phyloP scores from a whole-genome alignment of 1,140 invertebrate genomes.

The Cataglyphis hispanica region DNA sequence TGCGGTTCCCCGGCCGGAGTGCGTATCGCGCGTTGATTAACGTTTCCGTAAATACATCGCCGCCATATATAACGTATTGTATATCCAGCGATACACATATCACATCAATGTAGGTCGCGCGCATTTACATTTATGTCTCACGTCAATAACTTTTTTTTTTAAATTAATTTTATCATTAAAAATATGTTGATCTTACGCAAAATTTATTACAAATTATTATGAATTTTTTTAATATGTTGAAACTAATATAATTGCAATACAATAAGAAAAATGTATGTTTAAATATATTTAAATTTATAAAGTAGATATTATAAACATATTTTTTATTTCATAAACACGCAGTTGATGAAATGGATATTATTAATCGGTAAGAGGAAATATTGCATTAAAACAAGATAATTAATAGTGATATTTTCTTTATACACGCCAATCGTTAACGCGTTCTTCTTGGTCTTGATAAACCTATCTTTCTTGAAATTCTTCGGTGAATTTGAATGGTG shows the following conservation, averaged over 20 bases:
- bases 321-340: neutral
- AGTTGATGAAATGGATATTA: neutral
- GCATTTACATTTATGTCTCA: neutral
- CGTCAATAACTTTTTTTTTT: no score
- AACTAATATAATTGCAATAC: neutral
- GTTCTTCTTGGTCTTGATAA: slow-evolving; percentile 55
- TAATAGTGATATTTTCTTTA: slow-evolving; percentile 2
- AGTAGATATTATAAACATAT: neutral
- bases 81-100: slow-evolving; percentile 22
- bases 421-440: slow-evolving; percentile 57
- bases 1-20: slow-evolving; percentile 15
- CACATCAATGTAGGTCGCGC: slow-evolving; percentile 5
- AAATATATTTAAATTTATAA: neutral
- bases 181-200: no score
- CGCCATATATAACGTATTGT: slow-evolving; percentile 23
- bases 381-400: neutral
- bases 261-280: neutral
- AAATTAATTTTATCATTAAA: no score
- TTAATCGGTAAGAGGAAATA: neutral
- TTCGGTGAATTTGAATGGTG: slow-evolving; percentile 69
- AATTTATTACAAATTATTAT: no score
- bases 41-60: slow-evolving; percentile 50
- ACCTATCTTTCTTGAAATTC: slow-evolving; percentile 69
- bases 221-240: neutral
- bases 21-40: slow-evolving; percentile 50